These are phyloP conservation scores for Pipistrellus kuhlii DNA, from an alignment of 2,797 vertebrate genomes.

Conservation along the genomic window DNA sequence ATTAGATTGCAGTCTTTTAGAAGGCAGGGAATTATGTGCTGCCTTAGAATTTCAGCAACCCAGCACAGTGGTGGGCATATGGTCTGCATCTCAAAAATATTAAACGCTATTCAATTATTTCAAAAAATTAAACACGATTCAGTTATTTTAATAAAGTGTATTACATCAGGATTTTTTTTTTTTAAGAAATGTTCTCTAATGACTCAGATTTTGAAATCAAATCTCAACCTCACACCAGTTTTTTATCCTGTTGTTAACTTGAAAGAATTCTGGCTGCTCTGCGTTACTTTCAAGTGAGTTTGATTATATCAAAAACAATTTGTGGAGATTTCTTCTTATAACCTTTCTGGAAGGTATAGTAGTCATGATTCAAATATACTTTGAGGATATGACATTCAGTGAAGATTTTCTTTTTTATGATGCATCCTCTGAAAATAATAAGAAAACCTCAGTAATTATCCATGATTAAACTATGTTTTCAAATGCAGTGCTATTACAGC, in stretches of 20 bases:
- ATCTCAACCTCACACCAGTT: neutral
- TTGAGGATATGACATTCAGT: neutral
- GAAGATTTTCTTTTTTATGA: slow-evolving; percentile 31
- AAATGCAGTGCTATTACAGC: neutral
- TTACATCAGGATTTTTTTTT: slow-evolving; percentile 7
- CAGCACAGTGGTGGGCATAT: neutral
- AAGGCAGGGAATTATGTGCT: neutral
- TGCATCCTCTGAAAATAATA: slow-evolving; percentile 54
- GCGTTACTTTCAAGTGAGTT: slow-evolving; percentile 67
- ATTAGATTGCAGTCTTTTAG: neutral
- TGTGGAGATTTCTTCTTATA: slow-evolving; percentile 51
- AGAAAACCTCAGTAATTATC: neutral
- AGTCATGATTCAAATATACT: slow-evolving; percentile 58
- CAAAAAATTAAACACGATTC: neutral
- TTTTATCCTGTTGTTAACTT: slow-evolving; percentile 7
- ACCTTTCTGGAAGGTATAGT: slow-evolving; percentile 53
- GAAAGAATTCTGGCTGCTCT: slow-evolving; percentile 43
- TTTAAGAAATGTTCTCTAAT: slow-evolving; percentile 50
- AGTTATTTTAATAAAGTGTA: slow-evolving; percentile 1
- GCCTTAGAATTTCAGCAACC: neutral
- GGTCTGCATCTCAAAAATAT: neutral
- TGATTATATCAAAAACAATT: slow-evolving; percentile 46
- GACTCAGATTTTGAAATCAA: slow-evolving; percentile 52
- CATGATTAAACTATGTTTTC: neutral
- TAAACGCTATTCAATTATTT: neutral